Conservation (phyloP, 2,888 invertebrate species). For the Erebia epiphron region DNA sequence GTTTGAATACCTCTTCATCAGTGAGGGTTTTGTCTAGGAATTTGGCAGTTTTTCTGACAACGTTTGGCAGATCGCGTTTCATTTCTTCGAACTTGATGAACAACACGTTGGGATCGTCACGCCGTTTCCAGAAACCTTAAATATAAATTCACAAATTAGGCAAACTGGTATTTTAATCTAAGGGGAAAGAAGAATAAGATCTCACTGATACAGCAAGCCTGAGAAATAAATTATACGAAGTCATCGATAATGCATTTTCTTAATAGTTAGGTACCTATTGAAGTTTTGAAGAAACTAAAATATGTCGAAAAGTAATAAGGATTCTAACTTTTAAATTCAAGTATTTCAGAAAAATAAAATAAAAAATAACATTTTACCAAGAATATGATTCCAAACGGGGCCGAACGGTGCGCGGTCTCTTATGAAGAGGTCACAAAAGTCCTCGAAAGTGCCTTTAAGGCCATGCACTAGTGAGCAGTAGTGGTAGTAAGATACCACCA, state of each 20-base stretch:
- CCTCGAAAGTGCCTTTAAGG: slow-evolving; percentile 85
- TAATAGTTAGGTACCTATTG: too few species aligned
- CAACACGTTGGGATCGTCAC: slow-evolving; percentile 87
- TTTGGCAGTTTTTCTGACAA: slow-evolving; percentile 86
- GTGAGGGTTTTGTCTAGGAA: slow-evolving; percentile 87
- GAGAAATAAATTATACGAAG: too few species aligned
- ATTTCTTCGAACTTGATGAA: slow-evolving; percentile 93
- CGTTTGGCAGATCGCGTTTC: slow-evolving; percentile 87
- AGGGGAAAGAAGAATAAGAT: neutral
- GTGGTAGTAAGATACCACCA: slow-evolving; percentile 94
- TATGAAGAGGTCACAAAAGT: slow-evolving; percentile 89
- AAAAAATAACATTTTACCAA: slow-evolving; percentile 61
- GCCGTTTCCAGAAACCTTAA: slow-evolving; percentile 86
- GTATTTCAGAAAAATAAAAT: too few species aligned
- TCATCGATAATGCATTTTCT: too few species aligned
- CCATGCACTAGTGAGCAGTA: slow-evolving; percentile 89
- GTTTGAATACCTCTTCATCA: slow-evolving; percentile 85
- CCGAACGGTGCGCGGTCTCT: slow-evolving; percentile 85
- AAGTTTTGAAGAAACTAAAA: too few species aligned
- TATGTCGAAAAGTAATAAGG: too few species aligned
- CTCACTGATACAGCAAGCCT: neutral
- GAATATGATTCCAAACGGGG: slow-evolving; percentile 85
- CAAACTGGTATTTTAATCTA: neutral
- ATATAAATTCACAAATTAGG: neutral
- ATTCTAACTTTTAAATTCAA: too few species aligned